phyloP scores from a whole-genome alignment of 2,888 invertebrate genomes.

The Loripinus fragilis region DNA sequence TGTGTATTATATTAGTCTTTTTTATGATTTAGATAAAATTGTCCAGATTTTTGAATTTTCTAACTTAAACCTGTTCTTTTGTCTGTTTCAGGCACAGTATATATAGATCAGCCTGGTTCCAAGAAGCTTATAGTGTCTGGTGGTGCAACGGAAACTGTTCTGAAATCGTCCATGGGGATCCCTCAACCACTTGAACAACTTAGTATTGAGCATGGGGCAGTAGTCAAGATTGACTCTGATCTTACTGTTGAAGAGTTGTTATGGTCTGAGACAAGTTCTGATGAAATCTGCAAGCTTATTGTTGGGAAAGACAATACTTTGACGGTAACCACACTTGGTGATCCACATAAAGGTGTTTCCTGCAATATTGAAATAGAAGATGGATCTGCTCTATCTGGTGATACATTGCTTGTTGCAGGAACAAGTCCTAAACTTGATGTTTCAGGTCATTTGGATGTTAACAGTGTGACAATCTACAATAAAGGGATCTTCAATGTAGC shows the following conservation, averaged over 20 bases:
- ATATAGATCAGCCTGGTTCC: slow-evolving; percentile 35
- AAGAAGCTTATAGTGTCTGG: slow-evolving; percentile 33
- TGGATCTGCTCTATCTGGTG: slow-evolving; percentile 28
- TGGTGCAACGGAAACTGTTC: slow-evolving; percentile 22
- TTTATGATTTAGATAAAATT: too few species aligned
- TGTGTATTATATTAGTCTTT: too few species aligned
- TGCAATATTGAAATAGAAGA: slow-evolving; percentile 36
- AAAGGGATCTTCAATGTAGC: slow-evolving; percentile 49
- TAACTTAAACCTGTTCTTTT: too few species aligned
- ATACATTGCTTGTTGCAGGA: slow-evolving; percentile 54
- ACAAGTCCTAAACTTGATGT: slow-evolving; percentile 48
- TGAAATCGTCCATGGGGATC: slow-evolving; percentile 25
- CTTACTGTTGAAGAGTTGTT: slow-evolving; percentile 49
- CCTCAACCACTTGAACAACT: slow-evolving; percentile 48
- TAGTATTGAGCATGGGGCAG: slow-evolving; percentile 51
- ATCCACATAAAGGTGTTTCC: slow-evolving; percentile 39
- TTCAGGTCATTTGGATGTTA: slow-evolving; percentile 49
- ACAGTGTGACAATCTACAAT: slow-evolving; percentile 51
- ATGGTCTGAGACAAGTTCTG: slow-evolving; percentile 49
- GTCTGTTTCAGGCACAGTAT: slow-evolving; percentile 57
- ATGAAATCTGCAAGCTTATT: slow-evolving; percentile 52
- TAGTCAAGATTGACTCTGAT: slow-evolving; percentile 44
- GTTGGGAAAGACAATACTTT: slow-evolving; percentile 49
- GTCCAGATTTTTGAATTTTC: too few species aligned
- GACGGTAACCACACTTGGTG: slow-evolving; percentile 40